phyloP scores from a whole-genome alignment of 2,113 vertebrate species.

The Damaliscus lunatus region DNA sequence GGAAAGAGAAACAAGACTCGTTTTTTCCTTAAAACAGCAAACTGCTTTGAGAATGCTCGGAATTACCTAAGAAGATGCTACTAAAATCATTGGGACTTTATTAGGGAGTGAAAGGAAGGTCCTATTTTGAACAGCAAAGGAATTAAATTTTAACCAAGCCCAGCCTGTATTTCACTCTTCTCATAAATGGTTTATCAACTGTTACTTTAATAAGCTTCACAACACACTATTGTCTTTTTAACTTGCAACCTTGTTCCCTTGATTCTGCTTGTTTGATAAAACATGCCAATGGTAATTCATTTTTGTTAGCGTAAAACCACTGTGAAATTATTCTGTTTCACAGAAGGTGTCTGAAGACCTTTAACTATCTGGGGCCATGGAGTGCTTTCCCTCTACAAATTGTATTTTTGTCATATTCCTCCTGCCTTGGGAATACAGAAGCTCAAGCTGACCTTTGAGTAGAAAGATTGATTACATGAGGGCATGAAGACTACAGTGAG shows the following conservation, averaged over 20 bases:
- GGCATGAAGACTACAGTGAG: constrained; percentile 35
- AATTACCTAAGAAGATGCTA: not conserved
- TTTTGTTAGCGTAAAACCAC: constrained; percentile 60
- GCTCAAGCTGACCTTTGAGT: constrained; percentile 63
- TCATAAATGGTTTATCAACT: not conserved
- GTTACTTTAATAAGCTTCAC: not conserved
- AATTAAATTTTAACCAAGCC: not conserved
- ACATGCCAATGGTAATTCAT: constrained; percentile 43
- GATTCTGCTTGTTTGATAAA: constrained; percentile 54
- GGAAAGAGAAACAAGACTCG: not conserved
- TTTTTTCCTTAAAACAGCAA: constrained; percentile 13
- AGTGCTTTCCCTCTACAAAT: constrained; percentile 56
- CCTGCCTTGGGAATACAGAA: constrained; percentile 47
- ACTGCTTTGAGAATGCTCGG: not conserved
- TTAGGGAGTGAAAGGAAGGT: not conserved
- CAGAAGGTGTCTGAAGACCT: constrained; percentile 64
- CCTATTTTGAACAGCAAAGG: not conserved
- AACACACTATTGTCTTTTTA: not conserved
- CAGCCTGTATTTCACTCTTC: not conserved
- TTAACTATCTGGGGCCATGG: constrained; percentile 65
- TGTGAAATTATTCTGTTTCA: constrained; percentile 47
- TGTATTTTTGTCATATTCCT: constrained; percentile 62
- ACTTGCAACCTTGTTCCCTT: not conserved
- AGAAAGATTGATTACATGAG: constrained; percentile 54
- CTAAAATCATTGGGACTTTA: not conserved